Percentiles rank a stretch among this genome's conserved stretches.
Evolutionary conservation across 2,888 invertebrate genomes (phyloP).

Genomic region (Abrostola triplasia): DNA sequence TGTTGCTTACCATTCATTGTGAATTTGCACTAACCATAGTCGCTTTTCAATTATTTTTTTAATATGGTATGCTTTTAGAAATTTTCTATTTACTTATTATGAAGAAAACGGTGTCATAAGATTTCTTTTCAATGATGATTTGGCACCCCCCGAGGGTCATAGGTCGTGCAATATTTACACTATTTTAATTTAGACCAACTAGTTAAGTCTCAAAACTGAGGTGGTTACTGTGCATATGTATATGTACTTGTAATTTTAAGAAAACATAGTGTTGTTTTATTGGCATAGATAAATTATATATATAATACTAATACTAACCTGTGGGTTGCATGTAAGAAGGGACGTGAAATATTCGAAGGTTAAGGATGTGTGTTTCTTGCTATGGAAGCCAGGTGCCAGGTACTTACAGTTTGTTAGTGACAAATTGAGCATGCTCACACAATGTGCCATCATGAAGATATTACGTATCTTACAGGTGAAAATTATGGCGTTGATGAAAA

Average conservation of each 20-base stretch:
- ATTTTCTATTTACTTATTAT: slow-evolving; percentile 67
- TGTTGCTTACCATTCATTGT: slow-evolving; percentile 71
- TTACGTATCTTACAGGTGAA: slow-evolving; percentile 84
- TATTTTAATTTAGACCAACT: slow-evolving; percentile 25
- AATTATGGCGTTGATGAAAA: slow-evolving; percentile 83
- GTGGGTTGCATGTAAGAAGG: slow-evolving; percentile 70
- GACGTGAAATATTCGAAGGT: slow-evolving; percentile 48
- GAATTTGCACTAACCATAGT: slow-evolving; percentile 75
- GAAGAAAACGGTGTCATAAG: slow-evolving; percentile 86
- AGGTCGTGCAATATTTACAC: slow-evolving; percentile 71
- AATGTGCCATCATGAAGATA: slow-evolving; percentile 69
- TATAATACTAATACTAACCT: slow-evolving; percentile 17
- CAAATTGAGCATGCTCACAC: slow-evolving; percentile 61
- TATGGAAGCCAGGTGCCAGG: slow-evolving; percentile 39
- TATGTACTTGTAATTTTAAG: slow-evolving; percentile 40
- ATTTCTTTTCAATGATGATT: slow-evolving; percentile 75
- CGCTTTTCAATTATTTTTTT: slow-evolving; percentile 71
- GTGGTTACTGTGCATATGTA: slow-evolving; percentile 14
- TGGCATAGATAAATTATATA: slow-evolving; percentile 3
- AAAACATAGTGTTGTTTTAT: slow-evolving; percentile 7
- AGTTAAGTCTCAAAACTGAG: slow-evolving; percentile 37
- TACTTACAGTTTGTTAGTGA: slow-evolving; percentile 52
- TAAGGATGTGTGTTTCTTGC: slow-evolving; percentile 55
- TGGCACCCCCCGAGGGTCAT: slow-evolving; percentile 85
- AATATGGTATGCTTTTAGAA: slow-evolving; percentile 68